Evolutionary conservation across 1,140 invertebrate species (phyloP).

Genomic region (Theocolax elegans): DNA sequence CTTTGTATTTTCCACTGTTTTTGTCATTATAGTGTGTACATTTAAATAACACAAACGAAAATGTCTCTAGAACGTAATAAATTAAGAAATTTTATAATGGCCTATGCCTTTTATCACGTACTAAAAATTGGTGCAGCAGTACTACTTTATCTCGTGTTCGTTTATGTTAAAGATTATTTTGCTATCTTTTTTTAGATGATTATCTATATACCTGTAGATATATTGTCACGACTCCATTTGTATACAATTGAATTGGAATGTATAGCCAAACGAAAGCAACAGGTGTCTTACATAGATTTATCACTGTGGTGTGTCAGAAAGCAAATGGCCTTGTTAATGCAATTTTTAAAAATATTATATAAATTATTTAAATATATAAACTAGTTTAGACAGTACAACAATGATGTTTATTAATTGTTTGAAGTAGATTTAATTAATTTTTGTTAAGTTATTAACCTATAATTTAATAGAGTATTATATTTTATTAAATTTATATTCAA

Average conservation of each 20-base stretch:
- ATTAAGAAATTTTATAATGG: constrained; percentile 21
- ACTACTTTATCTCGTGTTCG: constrained; percentile 27
- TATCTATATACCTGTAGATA: constrained; percentile 17
- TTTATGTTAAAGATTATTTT: constrained; percentile 25
- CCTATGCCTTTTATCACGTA: constrained; percentile 35
- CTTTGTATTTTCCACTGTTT: constrained; percentile 12
- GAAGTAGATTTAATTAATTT: background rate
- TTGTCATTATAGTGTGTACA: constrained; percentile 16
- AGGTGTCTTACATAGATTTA: constrained; percentile 30
- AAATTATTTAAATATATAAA: constrained; percentile 36
- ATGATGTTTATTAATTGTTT: constrained; percentile 11
- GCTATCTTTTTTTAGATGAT: constrained; percentile 25
- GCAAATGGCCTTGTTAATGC: constrained; percentile 21
- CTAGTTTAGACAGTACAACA: constrained; percentile 8
- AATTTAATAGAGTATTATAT: background rate
- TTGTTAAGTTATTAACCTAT: constrained; percentile 37
- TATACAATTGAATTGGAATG: constrained; percentile 22
- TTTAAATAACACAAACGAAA: constrained; percentile 26
- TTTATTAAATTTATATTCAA: constrained; percentile 11
- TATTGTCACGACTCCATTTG: too few species aligned
- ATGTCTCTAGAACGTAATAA: constrained; percentile 29
- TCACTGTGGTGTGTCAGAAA: constrained; percentile 9
- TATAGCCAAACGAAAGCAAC: constrained; percentile 26
- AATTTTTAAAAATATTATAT: constrained; percentile 35
- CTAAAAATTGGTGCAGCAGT: constrained; percentile 30